Conservation (phyloP, 1,140 invertebrate genomes). For the Laupala kohalensis region DNA sequence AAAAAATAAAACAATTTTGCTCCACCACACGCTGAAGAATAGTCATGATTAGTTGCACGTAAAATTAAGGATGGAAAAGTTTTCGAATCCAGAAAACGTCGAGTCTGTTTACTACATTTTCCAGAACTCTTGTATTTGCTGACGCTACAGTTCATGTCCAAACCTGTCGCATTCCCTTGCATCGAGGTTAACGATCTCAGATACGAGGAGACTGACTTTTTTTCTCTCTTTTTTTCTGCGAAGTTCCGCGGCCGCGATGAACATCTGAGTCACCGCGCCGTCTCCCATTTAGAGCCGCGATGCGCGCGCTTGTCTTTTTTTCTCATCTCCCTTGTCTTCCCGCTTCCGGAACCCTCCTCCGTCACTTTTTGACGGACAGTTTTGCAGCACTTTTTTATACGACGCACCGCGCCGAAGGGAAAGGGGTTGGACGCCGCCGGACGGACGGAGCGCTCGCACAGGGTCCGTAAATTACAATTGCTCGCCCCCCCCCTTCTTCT, state of each 20-base stretch:
- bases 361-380: background rate
- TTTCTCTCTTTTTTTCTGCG: background rate
- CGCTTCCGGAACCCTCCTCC: background rate
- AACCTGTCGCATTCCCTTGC: background rate
- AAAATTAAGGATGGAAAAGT: too few species aligned
- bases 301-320: background rate
- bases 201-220: background rate
- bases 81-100: too few species aligned
- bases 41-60: too few species aligned
- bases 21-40: too few species aligned
- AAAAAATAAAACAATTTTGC: too few species aligned
- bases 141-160: too few species aligned
- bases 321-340: background rate
- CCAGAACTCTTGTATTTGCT: too few species aligned
- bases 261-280: background rate
- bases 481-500: background rate
- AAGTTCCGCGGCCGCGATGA: background rate
- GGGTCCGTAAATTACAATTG: background rate
- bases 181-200: background rate
- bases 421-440: too few species aligned
- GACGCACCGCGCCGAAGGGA: background rate
- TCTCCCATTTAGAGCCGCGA: background rate
- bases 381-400: background rate
- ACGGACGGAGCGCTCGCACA: too few species aligned
- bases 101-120: too few species aligned